phyloP scores from a whole-genome alignment of 1,140 invertebrate species.

The Pseudomyrmex concolor region DNA sequence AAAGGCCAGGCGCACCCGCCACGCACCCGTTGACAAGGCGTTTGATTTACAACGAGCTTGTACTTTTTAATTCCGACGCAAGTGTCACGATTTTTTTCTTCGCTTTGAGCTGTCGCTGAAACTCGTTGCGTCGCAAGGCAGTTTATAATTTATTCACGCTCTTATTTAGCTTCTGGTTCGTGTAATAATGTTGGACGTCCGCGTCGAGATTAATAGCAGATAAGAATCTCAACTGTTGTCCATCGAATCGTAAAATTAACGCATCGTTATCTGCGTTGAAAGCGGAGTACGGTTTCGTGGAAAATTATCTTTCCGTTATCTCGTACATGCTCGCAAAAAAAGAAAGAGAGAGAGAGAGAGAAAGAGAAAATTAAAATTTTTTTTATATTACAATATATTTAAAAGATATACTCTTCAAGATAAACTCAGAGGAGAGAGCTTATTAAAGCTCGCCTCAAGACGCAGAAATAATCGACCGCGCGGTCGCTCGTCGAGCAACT shows the following conservation, averaged over 20 bases:
- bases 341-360: too few species aligned
- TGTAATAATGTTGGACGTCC: conserved; percentile 31
- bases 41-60: conserved; percentile 83
- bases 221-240: conserved; percentile 27
- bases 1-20: conserved; percentile 55
- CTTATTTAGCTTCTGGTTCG: conserved; percentile 33
- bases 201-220: conserved; percentile 24
- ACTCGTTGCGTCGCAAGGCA: conserved; percentile 35
- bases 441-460: background rate
- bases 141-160: conserved; percentile 50
- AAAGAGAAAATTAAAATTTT: too few species aligned
- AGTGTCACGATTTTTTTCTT: conserved; percentile 77
- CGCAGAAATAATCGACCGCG: conserved; percentile 27
- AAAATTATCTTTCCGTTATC: background rate
- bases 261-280: background rate
- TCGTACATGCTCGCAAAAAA: too few species aligned
- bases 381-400: too few species aligned
- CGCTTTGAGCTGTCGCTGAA: conserved; percentile 28
- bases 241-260: conserved; percentile 36
- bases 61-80: conserved; percentile 79
- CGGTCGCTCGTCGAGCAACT: conserved; percentile 7
- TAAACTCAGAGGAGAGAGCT: background rate
- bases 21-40: conserved; percentile 75
- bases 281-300: too few species aligned
- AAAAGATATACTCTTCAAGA: background rate